Conservation (phyloP, 2,797 vertebrate species). For the Notamacropus eugenii region DNA sequence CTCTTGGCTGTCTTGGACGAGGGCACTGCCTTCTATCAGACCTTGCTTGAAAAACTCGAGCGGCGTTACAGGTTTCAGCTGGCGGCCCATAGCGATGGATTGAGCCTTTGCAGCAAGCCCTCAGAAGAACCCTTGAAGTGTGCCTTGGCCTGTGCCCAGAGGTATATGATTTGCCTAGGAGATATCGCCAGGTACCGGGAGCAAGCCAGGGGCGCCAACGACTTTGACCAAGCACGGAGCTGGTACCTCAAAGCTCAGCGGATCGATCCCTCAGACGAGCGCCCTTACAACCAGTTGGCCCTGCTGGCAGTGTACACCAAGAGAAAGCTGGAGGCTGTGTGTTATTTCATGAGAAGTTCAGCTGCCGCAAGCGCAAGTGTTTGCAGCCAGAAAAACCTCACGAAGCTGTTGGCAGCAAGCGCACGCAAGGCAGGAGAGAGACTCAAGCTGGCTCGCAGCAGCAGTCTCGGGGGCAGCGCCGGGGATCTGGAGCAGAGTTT, state of each 20-base stretch:
- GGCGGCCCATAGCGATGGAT: no score
- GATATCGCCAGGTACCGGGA: background rate
- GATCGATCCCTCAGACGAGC: background rate
- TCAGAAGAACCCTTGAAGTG: background rate
- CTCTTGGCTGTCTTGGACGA: background rate
- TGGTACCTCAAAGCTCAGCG: background rate
- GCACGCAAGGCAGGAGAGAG: no score
- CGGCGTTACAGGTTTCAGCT: background rate
- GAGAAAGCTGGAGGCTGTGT: no score
- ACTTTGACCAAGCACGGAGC: background rate
- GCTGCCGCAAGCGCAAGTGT: no score
- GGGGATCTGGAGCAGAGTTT: no score
- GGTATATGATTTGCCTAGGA: background rate
- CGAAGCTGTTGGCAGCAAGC: no score
- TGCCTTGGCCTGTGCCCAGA: background rate
- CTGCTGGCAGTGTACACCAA: no score
- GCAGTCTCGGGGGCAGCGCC: no score
- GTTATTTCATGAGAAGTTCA: no score
- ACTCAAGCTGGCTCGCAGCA: no score
- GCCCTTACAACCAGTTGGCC: background rate
- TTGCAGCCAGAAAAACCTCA: no score
- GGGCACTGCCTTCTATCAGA: background rate
- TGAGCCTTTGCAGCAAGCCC: no score
- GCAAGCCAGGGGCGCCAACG: background rate
- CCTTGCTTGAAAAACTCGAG: background rate